Evolutionary conservation across 2,888 invertebrate genomes (phyloP), one percentile per base, ranked within the genome.

Genomic region (Parnassius glacialis): DNA sequence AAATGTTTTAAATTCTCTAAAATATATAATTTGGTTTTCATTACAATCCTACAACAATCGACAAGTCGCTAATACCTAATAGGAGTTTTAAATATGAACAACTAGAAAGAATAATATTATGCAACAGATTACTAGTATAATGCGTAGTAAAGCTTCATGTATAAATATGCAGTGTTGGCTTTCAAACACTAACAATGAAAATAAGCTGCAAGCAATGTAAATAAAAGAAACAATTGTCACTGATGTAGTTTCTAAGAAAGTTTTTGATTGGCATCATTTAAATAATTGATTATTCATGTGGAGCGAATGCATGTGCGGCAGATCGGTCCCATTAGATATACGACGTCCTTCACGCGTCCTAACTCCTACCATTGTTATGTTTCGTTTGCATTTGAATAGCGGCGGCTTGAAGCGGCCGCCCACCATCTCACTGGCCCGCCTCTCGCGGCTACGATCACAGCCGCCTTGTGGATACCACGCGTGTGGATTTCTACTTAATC

Each of bases 1-100:
- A 87, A 85, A 82, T 81, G 81, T 85, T 86, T 81, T 89, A 87
- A 86, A 87, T 88, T 87, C 86, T 90, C 88, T 90, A 90, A 85
- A 87, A 90, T 89, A 90, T 90, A 90, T 88, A 90, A 89, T 91
- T 91, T 91, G 90, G 91, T 90, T 86, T 90, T 87, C 85, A 87
- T 87, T 89, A 89, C 81, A 88, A 85, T 84, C 83, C 87, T 90
- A 91, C 84, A 89, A 88, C 87, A 90, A 87, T 85, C 81, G 85
- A 85, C 83, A 85, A 80, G 81, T 84, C 82, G 79, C 87, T 90
- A 89, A 84, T 78, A 89, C 81, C 89, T 90, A 90, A 87, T 90
- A 90, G 90, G 90, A 90, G 83, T 85, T 87, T 89, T 87, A 87
- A 87, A 90, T 89, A 89, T 85, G 84, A 89, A 85, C 87, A 90